These are phyloP conservation scores for Tetranychus truncatus DNA, from an alignment of 2,888 invertebrate genomes.

Conservation along the genomic window DNA sequence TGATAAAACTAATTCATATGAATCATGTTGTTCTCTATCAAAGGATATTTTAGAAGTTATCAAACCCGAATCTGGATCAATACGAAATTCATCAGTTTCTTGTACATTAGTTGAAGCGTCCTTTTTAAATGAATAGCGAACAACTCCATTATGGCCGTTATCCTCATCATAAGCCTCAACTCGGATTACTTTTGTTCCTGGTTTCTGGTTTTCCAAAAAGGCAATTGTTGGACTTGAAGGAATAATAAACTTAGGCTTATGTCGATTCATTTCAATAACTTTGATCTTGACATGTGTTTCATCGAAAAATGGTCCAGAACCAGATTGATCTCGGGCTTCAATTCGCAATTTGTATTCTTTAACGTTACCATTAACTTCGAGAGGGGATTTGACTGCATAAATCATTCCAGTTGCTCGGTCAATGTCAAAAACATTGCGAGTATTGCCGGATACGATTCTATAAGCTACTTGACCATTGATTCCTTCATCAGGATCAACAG, in stretches of 20 bases:
- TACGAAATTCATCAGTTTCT: slow-evolving; percentile 60
- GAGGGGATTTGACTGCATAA: slow-evolving; percentile 52
- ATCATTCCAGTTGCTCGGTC: slow-evolving; percentile 46
- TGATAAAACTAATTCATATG: slow-evolving; percentile 43
- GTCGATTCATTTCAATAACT: slow-evolving; percentile 35
- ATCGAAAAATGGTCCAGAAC: slow-evolving; percentile 32
- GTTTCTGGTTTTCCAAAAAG: slow-evolving; percentile 13
- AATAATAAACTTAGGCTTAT: slow-evolving; percentile 52
- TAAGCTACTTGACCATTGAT: slow-evolving; percentile 44
- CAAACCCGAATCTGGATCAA: slow-evolving; percentile 59
- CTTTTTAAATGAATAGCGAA: slow-evolving; percentile 28
- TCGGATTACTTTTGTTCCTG: slow-evolving; percentile 42
- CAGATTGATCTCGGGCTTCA: slow-evolving; percentile 56
- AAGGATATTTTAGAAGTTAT: slow-evolving; percentile 56
- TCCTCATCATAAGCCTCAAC: slow-evolving; percentile 34
- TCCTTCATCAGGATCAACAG: slow-evolving; percentile 61
- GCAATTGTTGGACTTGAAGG: slow-evolving; percentile 9
- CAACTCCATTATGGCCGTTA: slow-evolving; percentile 17
- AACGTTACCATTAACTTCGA: slow-evolving; percentile 40
- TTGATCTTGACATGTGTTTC: slow-evolving; percentile 49
- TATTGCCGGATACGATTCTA: slow-evolving; percentile 48
- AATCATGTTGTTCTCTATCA: slow-evolving; percentile 52
- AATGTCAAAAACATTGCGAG: slow-evolving; percentile 35
- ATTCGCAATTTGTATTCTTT: slow-evolving; percentile 44
- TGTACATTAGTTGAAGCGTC: slow-evolving; percentile 54